A percentile compares a stretch with the other conserved stretches of the same genome.
phyloP scores from a whole-genome alignment of 1,140 invertebrate genomes.

The Tetragonula clypearis region DNA sequence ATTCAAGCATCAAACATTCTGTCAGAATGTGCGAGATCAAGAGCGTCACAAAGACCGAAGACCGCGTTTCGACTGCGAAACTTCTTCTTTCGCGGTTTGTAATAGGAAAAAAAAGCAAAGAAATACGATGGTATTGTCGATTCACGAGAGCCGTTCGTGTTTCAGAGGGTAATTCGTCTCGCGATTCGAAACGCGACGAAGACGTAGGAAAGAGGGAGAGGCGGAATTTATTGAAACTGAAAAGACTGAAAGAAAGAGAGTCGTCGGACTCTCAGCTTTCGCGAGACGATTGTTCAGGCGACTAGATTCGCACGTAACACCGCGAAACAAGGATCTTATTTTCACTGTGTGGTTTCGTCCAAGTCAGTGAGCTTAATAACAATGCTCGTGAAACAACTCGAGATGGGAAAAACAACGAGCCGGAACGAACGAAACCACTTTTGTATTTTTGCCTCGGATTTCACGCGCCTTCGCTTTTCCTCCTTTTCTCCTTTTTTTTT shows the following conservation, averaged over 20 bases:
- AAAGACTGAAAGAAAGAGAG: background rate
- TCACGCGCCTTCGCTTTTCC: background rate
- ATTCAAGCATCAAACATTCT: too few relatives aligned
- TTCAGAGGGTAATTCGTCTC: background rate
- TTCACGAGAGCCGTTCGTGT: background rate
- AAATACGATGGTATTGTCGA: background rate
- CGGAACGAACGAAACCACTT: background rate
- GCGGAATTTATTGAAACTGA: slow-evolving; percentile 3
- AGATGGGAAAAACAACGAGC: slow-evolving; percentile 37
- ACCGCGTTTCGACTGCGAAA: too few relatives aligned
- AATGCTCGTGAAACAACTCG: slow-evolving; percentile 39
- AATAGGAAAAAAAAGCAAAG: too few relatives aligned
- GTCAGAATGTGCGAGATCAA: too few relatives aligned
- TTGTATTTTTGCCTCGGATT: slow-evolving; percentile 1
- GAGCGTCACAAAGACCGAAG: too few relatives aligned
- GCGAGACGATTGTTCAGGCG: slow-evolving; percentile 36
- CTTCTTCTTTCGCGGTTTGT: too few relatives aligned
- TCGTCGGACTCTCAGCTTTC: slow-evolving; percentile 24
- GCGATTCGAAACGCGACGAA: background rate
- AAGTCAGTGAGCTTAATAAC: slow-evolving; percentile 57
- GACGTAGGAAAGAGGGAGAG: too few relatives aligned
- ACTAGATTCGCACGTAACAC: slow-evolving; percentile 23
- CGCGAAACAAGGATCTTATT: slow-evolving; percentile 47
- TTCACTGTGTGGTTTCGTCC: slow-evolving; percentile 39
- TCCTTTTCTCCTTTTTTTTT: background rate